phyloP scores from a whole-genome alignment of 2,113 vertebrate species.

The Tragelaphus strepsiceros region DNA sequence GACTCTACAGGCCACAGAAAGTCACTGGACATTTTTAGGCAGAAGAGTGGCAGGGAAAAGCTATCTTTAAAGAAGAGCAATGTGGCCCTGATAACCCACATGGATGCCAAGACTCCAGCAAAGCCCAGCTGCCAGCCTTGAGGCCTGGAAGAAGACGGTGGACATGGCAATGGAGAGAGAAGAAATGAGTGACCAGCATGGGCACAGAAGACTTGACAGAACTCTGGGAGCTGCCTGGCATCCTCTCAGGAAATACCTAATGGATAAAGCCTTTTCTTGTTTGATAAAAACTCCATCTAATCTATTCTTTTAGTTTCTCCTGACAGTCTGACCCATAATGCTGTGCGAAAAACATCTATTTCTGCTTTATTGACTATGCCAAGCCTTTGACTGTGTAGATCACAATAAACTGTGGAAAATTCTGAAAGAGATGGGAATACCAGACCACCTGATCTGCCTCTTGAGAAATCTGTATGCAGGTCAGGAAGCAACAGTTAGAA shows the following conservation, averaged over 20 bases:
- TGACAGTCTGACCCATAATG: not conserved
- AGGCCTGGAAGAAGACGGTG: not conserved
- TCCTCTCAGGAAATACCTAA: not conserved
- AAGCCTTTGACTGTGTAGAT: no score
- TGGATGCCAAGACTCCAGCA: not conserved
- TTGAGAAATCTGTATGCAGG: no score
- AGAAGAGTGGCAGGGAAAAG: not conserved
- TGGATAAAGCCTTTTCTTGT: not conserved
- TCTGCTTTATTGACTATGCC: no score
- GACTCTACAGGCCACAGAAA: not conserved
- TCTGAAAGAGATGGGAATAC: no score
- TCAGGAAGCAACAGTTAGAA: no score
- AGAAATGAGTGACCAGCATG: not conserved
- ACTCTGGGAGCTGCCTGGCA: not conserved
- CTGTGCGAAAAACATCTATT: not conserved
- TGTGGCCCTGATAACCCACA: not conserved
- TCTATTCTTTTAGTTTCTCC: not conserved
- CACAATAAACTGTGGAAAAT: no score
- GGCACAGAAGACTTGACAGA: not conserved
- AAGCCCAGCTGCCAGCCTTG: not conserved
- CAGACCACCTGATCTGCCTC: no score
- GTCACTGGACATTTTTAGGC: not conserved
- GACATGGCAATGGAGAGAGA: no score
- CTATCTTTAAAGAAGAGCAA: not conserved
- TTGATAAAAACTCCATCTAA: not conserved